Percentiles rank a stretch among this genome's conserved stretches.
phyloP scores from a whole-genome alignment of 37 sponge, comb jelly and placozoan genomes.

The Haliclona indistincta region DNA sequence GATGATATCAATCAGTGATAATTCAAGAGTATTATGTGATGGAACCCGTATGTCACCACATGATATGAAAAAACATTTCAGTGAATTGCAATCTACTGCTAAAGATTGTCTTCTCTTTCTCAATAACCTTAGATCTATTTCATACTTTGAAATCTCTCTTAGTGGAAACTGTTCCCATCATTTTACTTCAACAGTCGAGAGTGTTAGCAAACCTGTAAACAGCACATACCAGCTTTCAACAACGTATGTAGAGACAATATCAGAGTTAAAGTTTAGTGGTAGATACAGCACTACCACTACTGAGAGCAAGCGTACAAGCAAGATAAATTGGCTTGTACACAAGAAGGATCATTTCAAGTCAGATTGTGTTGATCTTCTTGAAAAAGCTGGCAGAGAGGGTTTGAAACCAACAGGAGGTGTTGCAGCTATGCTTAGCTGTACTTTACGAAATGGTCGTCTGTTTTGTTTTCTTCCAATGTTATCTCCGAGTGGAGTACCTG shows the following conservation, averaged over 20 bases:
- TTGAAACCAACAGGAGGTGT: slow-evolving; percentile 65
- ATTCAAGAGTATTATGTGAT: too few relatives aligned
- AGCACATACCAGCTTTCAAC: too few relatives aligned
- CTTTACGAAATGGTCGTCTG: slow-evolving; percentile 2
- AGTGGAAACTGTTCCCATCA: slow-evolving; percentile 33
- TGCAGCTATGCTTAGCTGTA: slow-evolving; percentile 13
- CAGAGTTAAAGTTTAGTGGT: too few relatives aligned
- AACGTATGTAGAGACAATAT: too few relatives aligned
- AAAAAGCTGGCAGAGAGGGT: background rate
- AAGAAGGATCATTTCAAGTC: slow-evolving; percentile 4
- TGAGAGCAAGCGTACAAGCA: too few relatives aligned
- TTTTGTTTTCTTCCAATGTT: slow-evolving; percentile 69
- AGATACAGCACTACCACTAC: too few relatives aligned
- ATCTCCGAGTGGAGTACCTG: slow-evolving; percentile 45
- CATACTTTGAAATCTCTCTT: slow-evolving; percentile 47
- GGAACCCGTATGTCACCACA: background rate
- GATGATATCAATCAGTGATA: too few relatives aligned
- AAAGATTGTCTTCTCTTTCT: slow-evolving; percentile 55
- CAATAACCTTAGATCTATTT: slow-evolving; percentile 46
- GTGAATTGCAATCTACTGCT: background rate
- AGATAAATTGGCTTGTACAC: slow-evolving; percentile 11
- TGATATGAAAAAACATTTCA: slow-evolving; percentile 16
- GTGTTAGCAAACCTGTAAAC: background rate
- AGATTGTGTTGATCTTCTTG: background rate
- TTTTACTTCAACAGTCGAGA: slow-evolving; percentile 12